Conservation (phyloP, 2,113 vertebrate species). For the Saccopteryx bilineata region DNA sequence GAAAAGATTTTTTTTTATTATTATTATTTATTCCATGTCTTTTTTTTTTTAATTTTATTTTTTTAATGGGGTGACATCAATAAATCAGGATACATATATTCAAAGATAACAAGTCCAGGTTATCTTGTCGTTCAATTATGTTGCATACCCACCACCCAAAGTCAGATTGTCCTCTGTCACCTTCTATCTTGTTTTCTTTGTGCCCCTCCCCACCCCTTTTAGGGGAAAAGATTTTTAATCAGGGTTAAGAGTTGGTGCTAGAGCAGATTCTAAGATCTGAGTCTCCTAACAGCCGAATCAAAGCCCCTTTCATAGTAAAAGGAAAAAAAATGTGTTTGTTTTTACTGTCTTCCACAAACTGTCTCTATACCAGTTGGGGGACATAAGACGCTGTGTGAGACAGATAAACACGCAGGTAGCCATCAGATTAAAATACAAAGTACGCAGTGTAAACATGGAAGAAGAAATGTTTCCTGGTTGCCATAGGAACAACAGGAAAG, state of each 20-base stretch:
- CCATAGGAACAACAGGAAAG: slow-evolving; percentile 17
- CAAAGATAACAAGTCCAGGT: too few relatives aligned
- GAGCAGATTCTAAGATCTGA: not conserved
- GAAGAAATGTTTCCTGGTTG: not conserved
- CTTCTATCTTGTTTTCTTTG: too few relatives aligned
- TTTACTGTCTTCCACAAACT: not conserved
- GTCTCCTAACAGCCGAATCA: not conserved
- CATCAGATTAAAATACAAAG: not conserved
- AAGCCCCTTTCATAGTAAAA: not conserved
- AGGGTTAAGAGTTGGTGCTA: not conserved
- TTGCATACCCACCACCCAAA: too few relatives aligned
- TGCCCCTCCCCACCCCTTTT: too few relatives aligned
- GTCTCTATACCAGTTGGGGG: not conserved
- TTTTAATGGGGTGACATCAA: too few relatives aligned
- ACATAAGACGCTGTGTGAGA: not conserved
- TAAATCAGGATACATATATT: too few relatives aligned
- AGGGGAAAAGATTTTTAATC: not conserved
- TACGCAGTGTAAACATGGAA: not conserved
- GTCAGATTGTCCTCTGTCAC: too few relatives aligned
- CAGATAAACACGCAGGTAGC: not conserved
- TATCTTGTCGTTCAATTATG: too few relatives aligned
- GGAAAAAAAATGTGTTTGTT: not conserved
- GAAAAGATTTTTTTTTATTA: not conserved
- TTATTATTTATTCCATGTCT: too few relatives aligned
- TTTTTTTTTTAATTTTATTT: too few relatives aligned